A percentile compares a stretch with the other conserved stretches of the same genome.
Evolutionary conservation across 2,888 invertebrate species (phyloP).

Genomic region (Sipha maydis): DNA sequence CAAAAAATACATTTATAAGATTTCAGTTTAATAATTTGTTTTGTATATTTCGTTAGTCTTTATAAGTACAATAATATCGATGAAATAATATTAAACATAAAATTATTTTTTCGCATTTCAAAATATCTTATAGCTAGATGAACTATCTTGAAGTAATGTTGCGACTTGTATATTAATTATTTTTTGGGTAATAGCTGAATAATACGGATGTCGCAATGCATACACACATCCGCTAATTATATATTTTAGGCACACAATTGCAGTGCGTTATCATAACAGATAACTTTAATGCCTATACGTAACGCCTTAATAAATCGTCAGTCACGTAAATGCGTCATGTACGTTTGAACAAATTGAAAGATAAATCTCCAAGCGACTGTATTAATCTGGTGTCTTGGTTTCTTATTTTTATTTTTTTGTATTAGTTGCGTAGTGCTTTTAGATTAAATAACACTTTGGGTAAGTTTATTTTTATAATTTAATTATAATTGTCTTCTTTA

Average conservation of each 20-base stretch:
- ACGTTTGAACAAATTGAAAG: not conserved
- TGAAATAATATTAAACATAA: not conserved
- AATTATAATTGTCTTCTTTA: not conserved
- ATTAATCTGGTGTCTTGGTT: not conserved
- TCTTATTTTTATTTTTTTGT: too few relatives aligned
- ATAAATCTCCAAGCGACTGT: not conserved
- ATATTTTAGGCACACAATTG: not conserved
- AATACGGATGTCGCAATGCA: not conserved
- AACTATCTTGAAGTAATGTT: not conserved
- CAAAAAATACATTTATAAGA: not conserved
- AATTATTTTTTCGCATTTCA: not conserved
- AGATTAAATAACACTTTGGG: not conserved
- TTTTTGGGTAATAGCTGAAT: not conserved
- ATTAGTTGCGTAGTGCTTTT: not conserved
- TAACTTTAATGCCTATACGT: not conserved
- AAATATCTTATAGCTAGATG: not conserved
- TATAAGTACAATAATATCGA: not conserved
- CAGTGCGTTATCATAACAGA: not conserved
- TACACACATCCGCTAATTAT: not conserved
- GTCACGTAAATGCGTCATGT: not conserved
- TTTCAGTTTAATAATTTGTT: not conserved
- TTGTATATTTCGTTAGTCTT: too few relatives aligned
- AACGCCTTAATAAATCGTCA: slow-evolving; percentile 14
- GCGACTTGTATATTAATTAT: not conserved
- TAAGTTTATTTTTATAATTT: not conserved